phyloP scores from a whole-genome alignment of 1,140 invertebrate genomes.

The Stratiolaelaps scimitus region DNA sequence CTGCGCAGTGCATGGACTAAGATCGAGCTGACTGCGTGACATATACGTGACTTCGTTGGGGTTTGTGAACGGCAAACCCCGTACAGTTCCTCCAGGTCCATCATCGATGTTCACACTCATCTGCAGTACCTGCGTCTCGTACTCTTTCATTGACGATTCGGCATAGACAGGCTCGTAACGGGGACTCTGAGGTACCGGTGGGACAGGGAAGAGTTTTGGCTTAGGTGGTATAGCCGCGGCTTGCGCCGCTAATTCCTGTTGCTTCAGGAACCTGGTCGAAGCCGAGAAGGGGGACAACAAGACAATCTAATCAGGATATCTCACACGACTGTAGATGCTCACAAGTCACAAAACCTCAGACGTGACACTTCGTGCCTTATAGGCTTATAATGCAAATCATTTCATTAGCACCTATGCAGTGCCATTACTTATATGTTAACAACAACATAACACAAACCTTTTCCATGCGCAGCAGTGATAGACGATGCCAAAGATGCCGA shows the following conservation, averaged over 20 bases:
- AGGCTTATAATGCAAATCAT: too few relatives aligned
- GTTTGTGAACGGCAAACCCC: constrained; percentile 26
- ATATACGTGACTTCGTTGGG: constrained; percentile 19
- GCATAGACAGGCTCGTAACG: constrained; percentile 66
- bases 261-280: constrained; percentile 55
- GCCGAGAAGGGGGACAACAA: constrained; percentile 30
- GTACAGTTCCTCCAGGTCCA: constrained; percentile 30
- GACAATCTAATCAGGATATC: constrained; percentile 3
- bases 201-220: constrained; percentile 18
- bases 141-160: constrained; percentile 62
- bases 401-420: too few relatives aligned
- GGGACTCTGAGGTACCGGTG: constrained; percentile 39
- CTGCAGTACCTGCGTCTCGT: constrained; percentile 71
- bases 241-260: constrained; percentile 58
- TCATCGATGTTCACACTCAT: constrained; percentile 55
- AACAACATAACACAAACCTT: constrained; percentile 49
- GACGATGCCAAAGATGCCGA: constrained; percentile 68
- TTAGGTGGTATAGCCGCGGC: constrained; percentile 49
- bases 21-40: constrained; percentile 15
- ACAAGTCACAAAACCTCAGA: not conserved
- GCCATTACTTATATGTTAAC: not conserved
- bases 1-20: constrained; percentile 19
- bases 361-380: too few relatives aligned
- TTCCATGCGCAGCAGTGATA: constrained; percentile 86
- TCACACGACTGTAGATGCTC: not conserved